Base-by-base conservation (phyloP, 2,888 invertebrate genomes). In the Lysandra bellargus region DNA sequence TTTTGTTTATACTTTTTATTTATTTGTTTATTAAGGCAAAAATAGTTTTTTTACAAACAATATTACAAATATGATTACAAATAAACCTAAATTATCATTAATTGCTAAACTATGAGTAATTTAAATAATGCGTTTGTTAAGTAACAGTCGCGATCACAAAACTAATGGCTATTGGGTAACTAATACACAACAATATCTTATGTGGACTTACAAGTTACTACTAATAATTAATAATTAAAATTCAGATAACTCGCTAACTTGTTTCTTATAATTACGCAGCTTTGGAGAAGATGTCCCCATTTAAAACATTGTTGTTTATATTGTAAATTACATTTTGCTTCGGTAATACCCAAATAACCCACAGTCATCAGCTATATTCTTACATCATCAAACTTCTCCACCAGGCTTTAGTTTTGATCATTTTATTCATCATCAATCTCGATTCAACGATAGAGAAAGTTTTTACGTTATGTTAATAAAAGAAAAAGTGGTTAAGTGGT, bases 401-500 rank as follows among this genome's bases (percentile, higher is more conserved):
- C 17, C 12, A 5, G 14, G 69, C 33, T 69, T 69, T 12, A 64
- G 49, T 64, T 64, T 64, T 69, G 17, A 14, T 37, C 14, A 33
- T 69, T 69, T 69, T 69, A 69, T 69, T 17, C 33, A 69, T 33
- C 12, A 69, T 37, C 75, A 12, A 9, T 49, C 23, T 75, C 23
- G n/a, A 74, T 44, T 74, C 30, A 76, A n/a, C 33, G 76, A 53
- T 33, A 53, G 49, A 76, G 76, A 76, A 76, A 76, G 76, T 76
- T 76, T 53, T 23, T 2, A 53, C 53, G 76, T 76, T 76, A 76
- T 76, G 76, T 76, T 76, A 76, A 76, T 57, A 76, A 74, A 76
- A 76, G 76, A 53, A 76, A 76, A 53, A 76, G 76, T 76, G 33
- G 23, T 49, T 17, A 49, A 76, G 76, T 76, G 57, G 30, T 49